phyloP scores from a whole-genome alignment of 92 coral and sea anemone species.

The Diadumene lineata region DNA sequence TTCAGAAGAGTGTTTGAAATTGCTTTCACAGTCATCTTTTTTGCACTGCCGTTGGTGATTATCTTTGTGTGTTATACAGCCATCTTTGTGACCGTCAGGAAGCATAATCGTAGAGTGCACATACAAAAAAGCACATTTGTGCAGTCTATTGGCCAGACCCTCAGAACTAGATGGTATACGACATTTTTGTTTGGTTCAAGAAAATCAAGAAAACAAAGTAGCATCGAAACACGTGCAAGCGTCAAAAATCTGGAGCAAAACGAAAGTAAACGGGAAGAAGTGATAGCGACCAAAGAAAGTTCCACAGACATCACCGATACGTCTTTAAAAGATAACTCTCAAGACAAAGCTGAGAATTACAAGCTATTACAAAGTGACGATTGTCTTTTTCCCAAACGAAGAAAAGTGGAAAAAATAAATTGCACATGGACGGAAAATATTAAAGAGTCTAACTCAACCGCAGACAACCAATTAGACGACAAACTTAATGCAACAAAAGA shows the following conservation, averaged over 20 bases:
- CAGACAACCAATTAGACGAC: too few species aligned
- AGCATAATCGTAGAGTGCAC: conserved; percentile 10
- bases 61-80: conserved; percentile 4
- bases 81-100: conserved; percentile 9
- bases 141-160: background rate
- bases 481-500: background rate
- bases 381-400: too few species aligned
- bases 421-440: too few species aligned
- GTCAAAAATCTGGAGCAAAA: background rate
- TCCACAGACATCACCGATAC: background rate
- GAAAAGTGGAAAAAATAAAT: too few species aligned
- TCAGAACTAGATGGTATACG: background rate
- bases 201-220: background rate
- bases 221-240: background rate
- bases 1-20: background rate
- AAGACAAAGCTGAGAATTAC: background rate
- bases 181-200: background rate
- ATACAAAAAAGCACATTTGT: too few species aligned
- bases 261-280: too few species aligned
- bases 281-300: background rate
- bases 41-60: conserved; percentile 4
- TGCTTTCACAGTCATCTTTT: background rate
- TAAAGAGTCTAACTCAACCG: too few species aligned
- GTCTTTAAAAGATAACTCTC: too few species aligned
- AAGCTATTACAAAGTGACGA: too few species aligned